These are phyloP conservation scores for Zygogramma bicolorata DNA, from an alignment of 2,888 invertebrate species.

Conservation along the genomic window DNA sequence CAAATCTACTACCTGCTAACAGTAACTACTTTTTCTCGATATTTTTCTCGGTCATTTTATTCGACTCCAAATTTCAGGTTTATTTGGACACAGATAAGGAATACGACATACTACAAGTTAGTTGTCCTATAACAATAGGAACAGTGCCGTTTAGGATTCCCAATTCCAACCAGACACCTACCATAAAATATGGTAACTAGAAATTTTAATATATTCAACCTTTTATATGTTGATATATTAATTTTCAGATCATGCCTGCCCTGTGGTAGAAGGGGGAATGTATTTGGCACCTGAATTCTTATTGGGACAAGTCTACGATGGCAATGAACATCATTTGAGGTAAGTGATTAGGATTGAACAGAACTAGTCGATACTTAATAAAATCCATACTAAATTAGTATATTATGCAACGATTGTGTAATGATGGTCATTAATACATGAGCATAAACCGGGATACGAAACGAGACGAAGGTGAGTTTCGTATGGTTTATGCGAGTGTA, in stretches of 20 bases:
- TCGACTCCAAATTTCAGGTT: constrained; percentile 67
- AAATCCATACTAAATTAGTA: too few relatives aligned
- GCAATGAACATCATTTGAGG: constrained; percentile 68
- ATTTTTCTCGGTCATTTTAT: background rate
- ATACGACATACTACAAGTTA: constrained; percentile 78
- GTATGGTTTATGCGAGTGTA: too few relatives aligned
- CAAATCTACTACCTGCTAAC: constrained; percentile 79
- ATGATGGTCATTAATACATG: too few relatives aligned
- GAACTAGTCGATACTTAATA: too few relatives aligned
- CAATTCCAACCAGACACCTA: constrained; percentile 72
- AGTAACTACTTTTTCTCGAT: constrained; percentile 64
- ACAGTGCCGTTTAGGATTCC: constrained; percentile 80
- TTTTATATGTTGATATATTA: background rate
- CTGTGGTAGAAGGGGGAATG: constrained; percentile 82
- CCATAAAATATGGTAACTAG: constrained; percentile 74
- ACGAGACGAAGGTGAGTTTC: too few relatives aligned
- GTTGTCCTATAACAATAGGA: constrained; percentile 81
- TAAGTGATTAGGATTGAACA: too few relatives aligned
- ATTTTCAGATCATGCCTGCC: constrained; percentile 74
- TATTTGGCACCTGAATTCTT: constrained; percentile 84
- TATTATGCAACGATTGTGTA: too few relatives aligned
- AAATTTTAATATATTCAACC: background rate
- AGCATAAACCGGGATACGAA: too few relatives aligned
- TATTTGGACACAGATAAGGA: constrained; percentile 78
- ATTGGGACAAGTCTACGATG: constrained; percentile 83